Evolutionary conservation across 2,797 vertebrate species (phyloP), one percentile per base, ranked within the genome.

Genomic region (Hyperoplus lanceolatus): DNA sequence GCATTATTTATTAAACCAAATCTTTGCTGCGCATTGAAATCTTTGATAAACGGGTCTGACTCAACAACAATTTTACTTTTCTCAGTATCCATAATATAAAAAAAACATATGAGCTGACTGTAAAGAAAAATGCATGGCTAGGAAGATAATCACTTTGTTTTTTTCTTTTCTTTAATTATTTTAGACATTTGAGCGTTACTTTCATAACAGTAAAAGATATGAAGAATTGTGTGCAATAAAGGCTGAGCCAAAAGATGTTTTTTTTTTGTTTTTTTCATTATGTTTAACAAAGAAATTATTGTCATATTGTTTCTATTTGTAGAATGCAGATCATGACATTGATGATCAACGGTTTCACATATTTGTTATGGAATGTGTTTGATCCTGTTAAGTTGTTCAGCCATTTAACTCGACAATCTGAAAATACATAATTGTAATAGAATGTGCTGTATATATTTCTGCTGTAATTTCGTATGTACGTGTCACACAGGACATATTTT

Each of bases 241-340:
- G 90, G 91, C 87, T 89, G 91, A 94, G 93, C 94, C 93, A 95
- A 94, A 91, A 89, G 59, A 77, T 58, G n/a, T 46, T 49, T 61
- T 41, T 75, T 64, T 75, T 83, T 79, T 86, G 2, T 29, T 29
- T 29, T 29, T 29, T 29, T 67, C 57, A 77, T 67, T 6, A 75
- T 73, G 54, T 75, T 29, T 39, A 71, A 67, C 57, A 77, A 36
- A 75, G 4, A 81, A 63, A 67, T 72, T 59, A 66, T 80, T 86
- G 71, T 76, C 13, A 48, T 70, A 67, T 69, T 81, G 50, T 73
- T 88, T 86, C 75, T 76, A 68, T 84, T 73, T 83, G 78, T 89
- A 87, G 76, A 84, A 68, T 81, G 43, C 49, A 80, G 57, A 83
- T 79, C 4, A 41, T 84, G 48, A 73, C 73, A 75, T 45, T 85